Evolutionary conservation across 2,113 vertebrate species (phyloP).

Genomic region (Cyprinodon brontotheroides): DNA sequence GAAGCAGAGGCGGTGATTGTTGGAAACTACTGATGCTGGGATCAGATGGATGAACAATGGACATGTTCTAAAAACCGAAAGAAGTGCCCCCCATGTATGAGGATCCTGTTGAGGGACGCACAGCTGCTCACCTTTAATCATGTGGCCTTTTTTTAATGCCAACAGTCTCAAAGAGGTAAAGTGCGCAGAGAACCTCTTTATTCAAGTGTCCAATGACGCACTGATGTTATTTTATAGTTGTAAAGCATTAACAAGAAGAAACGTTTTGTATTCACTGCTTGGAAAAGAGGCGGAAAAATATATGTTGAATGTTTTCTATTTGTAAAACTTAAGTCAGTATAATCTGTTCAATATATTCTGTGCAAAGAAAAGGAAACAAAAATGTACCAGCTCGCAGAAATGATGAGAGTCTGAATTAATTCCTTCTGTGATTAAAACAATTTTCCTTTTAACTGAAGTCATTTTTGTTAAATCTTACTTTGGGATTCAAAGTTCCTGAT

Average conservation of each 20-base stretch:
- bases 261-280: conserved; percentile 36
- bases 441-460: conserved; percentile 43
- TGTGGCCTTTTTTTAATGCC: conserved; percentile 46
- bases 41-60: neutral
- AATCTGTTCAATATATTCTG: conserved; percentile 39
- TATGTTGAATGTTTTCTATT: conserved; percentile 61
- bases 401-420: conserved; percentile 63
- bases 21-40: conserved; percentile 85
- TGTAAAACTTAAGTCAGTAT: conserved; percentile 60
- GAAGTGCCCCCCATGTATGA: neutral
- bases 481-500: neutral
- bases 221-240: conserved; percentile 53
- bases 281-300: neutral
- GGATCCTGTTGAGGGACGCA: conserved; percentile 19
- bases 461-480: conserved; percentile 5
- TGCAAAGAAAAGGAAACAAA: neutral
- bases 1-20: conserved; percentile 93
- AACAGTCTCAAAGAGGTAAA: conserved; percentile 51
- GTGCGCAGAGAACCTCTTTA: conserved; percentile 44
- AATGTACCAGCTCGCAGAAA: conserved; percentile 20
- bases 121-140: conserved; percentile 30
- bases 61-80: conserved; percentile 14
- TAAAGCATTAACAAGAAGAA: conserved; percentile 40
- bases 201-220: conserved; percentile 47
- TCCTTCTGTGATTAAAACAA: conserved; percentile 61